Evolutionary conservation across 2,888 invertebrate genomes (phyloP).

Genomic region (Rhingia rostrata): DNA sequence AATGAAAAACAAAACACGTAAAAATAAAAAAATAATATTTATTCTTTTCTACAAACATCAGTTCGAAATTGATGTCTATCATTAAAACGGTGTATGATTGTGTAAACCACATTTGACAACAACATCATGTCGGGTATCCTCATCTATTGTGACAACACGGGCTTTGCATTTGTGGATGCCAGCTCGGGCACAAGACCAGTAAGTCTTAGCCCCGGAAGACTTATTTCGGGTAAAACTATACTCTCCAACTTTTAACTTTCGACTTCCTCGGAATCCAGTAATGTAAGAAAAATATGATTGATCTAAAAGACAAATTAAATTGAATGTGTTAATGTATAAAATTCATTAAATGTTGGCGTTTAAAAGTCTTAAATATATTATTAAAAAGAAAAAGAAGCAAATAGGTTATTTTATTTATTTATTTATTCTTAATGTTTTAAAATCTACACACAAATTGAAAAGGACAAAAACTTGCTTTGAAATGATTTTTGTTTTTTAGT

Average conservation of each 20-base stretch:
- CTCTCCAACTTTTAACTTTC: conserved; percentile 82
- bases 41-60: conserved; percentile 19
- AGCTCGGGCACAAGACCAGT: conserved; percentile 83
- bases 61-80: conserved; percentile 14
- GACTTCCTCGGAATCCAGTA: conserved; percentile 83
- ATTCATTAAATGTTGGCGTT: not conserved
- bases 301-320: conserved; percentile 63
- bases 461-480: no score
- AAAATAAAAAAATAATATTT: conserved; percentile 20
- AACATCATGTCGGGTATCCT: conserved; percentile 80
- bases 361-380: conserved; percentile 6
- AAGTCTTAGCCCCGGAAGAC: conserved; percentile 81
- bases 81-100: conserved; percentile 82
- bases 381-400: not conserved
- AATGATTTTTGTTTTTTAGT: conserved; percentile 12
- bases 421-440: conserved; percentile 16
- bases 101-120: conserved; percentile 82
- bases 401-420: not conserved
- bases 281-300: conserved; percentile 80
- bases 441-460: no score
- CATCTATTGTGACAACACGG: conserved; percentile 82
- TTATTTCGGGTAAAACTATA: conserved; percentile 83
- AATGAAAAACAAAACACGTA: not conserved
- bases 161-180: conserved; percentile 83
- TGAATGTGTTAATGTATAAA: conserved; percentile 64